phyloP scores from a whole-genome alignment of 2,797 vertebrate genomes.

The Danionella dracula region DNA sequence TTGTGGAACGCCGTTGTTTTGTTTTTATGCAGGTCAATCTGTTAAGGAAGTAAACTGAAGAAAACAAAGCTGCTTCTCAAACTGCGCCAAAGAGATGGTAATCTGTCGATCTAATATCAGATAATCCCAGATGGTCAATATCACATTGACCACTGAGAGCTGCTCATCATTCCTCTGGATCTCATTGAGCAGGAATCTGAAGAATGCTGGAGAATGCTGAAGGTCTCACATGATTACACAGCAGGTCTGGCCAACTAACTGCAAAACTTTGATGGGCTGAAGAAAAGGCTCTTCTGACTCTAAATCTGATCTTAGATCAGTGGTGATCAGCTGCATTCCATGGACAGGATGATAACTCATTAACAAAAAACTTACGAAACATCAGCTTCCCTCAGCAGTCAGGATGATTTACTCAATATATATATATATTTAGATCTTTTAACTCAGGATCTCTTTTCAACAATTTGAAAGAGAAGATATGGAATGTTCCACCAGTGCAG shows the following conservation, averaged over 20 bases:
- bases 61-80: background rate
- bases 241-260: conserved; percentile 23
- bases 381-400: too few relatives aligned
- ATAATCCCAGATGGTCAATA: conserved; percentile 14
- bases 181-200: conserved; percentile 44
- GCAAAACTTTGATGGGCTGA: conserved; percentile 10
- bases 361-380: too few relatives aligned
- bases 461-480: too few relatives aligned
- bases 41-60: conserved; percentile 27
- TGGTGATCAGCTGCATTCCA: too few relatives aligned
- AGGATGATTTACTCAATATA: too few relatives aligned
- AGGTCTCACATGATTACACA: conserved; percentile 40
- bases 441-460: too few relatives aligned
- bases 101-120: conserved; percentile 27
- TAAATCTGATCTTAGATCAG: background rate
- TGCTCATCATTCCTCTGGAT: conserved; percentile 17
- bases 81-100: conserved; percentile 21
- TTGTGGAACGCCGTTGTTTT: background rate
- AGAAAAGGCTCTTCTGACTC: background rate
- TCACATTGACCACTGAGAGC: conserved; percentile 8
- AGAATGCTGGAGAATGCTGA: conserved; percentile 38
- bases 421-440: too few relatives aligned
- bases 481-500: too few relatives aligned
- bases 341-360: too few relatives aligned
- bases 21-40: background rate